Percentiles rank a stretch among this genome's conserved stretches.
These are phyloP conservation scores for Plotosus lineatus DNA, from an alignment of 2,113 vertebrate species.

Conservation along the genomic window DNA sequence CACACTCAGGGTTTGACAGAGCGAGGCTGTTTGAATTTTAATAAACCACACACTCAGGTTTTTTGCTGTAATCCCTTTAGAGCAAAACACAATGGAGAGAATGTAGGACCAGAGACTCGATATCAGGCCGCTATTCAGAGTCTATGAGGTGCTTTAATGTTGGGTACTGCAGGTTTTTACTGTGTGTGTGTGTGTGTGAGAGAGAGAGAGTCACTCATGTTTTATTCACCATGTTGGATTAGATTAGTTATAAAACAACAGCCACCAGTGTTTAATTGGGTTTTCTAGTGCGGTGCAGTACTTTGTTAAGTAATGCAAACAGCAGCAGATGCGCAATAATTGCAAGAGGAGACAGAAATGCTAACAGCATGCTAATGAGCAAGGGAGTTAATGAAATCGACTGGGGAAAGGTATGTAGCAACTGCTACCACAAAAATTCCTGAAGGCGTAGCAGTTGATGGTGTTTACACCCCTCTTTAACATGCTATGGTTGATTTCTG, in stretches of 20 bases:
- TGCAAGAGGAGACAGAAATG: slow-evolving; percentile 10
- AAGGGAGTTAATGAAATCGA: not conserved
- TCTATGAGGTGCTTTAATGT: slow-evolving; percentile 27
- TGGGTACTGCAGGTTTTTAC: not conserved
- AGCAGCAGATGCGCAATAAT: slow-evolving; percentile 31
- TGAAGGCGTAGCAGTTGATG: not conserved
- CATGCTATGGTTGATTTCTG: not conserved
- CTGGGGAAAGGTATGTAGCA: not conserved
- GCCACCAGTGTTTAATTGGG: slow-evolving; percentile 20
- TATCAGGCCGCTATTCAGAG: slow-evolving; percentile 9
- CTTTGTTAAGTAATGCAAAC: slow-evolving; percentile 27
- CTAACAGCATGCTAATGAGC: slow-evolving; percentile 22
- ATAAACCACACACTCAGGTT: slow-evolving; percentile 12
- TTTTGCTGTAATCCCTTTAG: not conserved
- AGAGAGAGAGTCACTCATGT: slow-evolving; percentile 23
- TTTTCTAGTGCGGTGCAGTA: slow-evolving; percentile 11
- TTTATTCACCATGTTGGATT: slow-evolving; percentile 33
- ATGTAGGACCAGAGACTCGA: not conserved
- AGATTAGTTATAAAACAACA: slow-evolving; percentile 42
- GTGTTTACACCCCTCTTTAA: not conserved
- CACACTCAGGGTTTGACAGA: not conserved
- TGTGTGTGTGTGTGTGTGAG: not conserved
- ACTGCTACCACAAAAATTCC: not conserved
- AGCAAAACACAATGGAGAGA: slow-evolving; percentile 9
- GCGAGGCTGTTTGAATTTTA: slow-evolving; percentile 11